These are phyloP conservation scores for Physella acuta DNA, from an alignment of 1,140 invertebrate species.

Conservation along the genomic window DNA sequence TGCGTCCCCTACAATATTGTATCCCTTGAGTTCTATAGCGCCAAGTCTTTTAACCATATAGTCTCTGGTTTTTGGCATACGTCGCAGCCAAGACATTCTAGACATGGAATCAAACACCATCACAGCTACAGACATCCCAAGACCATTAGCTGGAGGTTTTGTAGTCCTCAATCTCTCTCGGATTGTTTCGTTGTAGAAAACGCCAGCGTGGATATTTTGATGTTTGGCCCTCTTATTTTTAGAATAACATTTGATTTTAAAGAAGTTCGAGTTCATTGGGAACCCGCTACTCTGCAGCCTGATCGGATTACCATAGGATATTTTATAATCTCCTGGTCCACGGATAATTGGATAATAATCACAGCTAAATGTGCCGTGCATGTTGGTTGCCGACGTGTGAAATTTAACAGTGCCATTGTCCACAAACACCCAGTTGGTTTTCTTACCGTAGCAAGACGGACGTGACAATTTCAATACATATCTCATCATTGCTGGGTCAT, in stretches of 20 bases:
- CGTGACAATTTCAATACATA: constrained; percentile 67
- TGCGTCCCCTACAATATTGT: constrained; percentile 92
- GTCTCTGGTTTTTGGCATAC: constrained; percentile 78
- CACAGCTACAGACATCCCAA: constrained; percentile 79
- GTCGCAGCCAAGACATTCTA: constrained; percentile 80
- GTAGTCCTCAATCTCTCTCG: constrained; percentile 19
- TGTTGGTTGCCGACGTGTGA: constrained; percentile 20
- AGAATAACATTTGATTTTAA: constrained; percentile 41
- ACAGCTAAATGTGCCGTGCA: constrained; percentile 41
- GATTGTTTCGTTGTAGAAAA: constrained; percentile 32
- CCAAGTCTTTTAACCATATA: constrained; percentile 73
- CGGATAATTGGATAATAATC: constrained; percentile 36
- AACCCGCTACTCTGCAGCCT: constrained; percentile 32
- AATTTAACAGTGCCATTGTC: constrained; percentile 39
- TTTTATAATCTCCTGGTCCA: constrained; percentile 30
- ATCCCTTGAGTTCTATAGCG: constrained; percentile 75
- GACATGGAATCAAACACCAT: constrained; percentile 90
- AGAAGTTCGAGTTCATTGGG: constrained; percentile 40
- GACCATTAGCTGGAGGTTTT: constrained; percentile 19
- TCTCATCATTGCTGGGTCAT: constrained; percentile 71
- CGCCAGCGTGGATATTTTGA: constrained; percentile 45
- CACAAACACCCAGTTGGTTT: constrained; percentile 40
- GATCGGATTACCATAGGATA: constrained; percentile 23
- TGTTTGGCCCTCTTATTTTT: constrained; percentile 37
- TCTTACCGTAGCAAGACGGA: constrained; percentile 66